Evolutionary conservation across 2,113 vertebrate species (phyloP).

Genomic region (Girardinichthys multiradiatus): DNA sequence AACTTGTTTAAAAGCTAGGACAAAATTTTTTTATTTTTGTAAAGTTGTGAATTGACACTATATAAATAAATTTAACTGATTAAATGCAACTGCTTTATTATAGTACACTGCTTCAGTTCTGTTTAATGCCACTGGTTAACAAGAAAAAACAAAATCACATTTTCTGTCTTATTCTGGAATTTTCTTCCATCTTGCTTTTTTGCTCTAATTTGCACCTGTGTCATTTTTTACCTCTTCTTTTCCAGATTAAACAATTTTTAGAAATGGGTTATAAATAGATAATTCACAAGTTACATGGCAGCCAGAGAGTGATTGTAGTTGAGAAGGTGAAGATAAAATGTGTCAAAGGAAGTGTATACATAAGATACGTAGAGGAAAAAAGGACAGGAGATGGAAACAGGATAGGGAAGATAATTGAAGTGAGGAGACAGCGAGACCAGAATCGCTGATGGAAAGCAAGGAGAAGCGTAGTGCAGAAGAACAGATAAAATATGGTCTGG

Average conservation of each 20-base stretch:
- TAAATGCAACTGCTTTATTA: background rate
- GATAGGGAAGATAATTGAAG: constrained; percentile 36
- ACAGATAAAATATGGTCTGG: constrained; percentile 40
- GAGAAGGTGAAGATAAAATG: constrained; percentile 29
- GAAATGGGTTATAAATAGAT: constrained; percentile 3
- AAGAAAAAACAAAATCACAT: no score
- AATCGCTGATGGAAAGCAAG: constrained; percentile 16
- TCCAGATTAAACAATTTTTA: constrained; percentile 39
- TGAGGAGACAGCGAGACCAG: constrained; percentile 37
- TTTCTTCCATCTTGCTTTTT: background rate
- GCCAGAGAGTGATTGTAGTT: constrained; percentile 10
- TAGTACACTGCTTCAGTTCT: no score
- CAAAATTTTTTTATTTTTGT: no score
- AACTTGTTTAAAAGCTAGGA: background rate
- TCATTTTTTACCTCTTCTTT: background rate
- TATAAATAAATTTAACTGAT: no score
- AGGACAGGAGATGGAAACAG: background rate
- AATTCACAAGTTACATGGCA: constrained; percentile 5
- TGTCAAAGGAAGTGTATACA: constrained; percentile 1
- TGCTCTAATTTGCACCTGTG: background rate
- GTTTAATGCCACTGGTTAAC: no score
- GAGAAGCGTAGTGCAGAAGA: constrained; percentile 35
- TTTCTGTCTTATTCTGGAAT: no score
- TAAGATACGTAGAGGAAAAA: constrained; percentile 3
- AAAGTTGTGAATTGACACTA: background rate